Evolutionary conservation across 2,888 invertebrate genomes (phyloP).

Genomic region (Eristalis tenax): DNA sequence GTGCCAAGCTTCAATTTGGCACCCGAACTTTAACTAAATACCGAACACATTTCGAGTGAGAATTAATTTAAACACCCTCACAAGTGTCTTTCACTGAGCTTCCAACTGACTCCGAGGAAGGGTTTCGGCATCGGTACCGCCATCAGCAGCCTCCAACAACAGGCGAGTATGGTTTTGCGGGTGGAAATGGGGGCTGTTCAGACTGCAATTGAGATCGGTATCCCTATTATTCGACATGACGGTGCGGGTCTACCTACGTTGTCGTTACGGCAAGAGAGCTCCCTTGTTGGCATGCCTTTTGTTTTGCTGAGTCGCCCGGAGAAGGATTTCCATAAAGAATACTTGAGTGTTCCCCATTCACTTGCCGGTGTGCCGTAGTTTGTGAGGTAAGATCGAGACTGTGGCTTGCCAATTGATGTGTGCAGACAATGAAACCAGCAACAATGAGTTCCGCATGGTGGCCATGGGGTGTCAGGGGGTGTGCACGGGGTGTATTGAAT

Average conservation of each 20-base stretch:
- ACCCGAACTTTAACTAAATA: constrained; percentile 21
- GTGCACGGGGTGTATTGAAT: not conserved
- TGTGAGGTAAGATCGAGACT: not conserved
- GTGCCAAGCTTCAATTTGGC: constrained; percentile 1
- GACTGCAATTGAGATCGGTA: constrained; percentile 33
- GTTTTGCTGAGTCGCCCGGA: constrained; percentile 25
- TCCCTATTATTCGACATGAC: not conserved
- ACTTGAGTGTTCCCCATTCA: constrained; percentile 34
- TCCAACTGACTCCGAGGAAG: constrained; percentile 16
- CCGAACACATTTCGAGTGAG: constrained; percentile 28
- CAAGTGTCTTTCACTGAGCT: constrained; percentile 43
- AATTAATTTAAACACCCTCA: constrained; percentile 51
- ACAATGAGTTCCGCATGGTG: constrained; percentile 16
- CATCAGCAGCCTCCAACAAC: not conserved
- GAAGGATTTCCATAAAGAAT: constrained; percentile 45
- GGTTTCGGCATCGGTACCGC: not conserved
- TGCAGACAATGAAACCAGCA: constrained; percentile 26
- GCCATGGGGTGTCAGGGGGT: not conserved
- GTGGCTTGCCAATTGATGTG: constrained; percentile 40
- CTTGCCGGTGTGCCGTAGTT: constrained; percentile 9
- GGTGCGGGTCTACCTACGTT: not conserved
- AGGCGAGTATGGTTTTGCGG: not conserved
- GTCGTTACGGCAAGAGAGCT: not conserved
- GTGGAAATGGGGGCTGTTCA: constrained; percentile 4
- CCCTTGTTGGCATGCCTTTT: constrained; percentile 23